phyloP scores from a whole-genome alignment of 2,888 invertebrate genomes.

The Cephus runcator region DNA sequence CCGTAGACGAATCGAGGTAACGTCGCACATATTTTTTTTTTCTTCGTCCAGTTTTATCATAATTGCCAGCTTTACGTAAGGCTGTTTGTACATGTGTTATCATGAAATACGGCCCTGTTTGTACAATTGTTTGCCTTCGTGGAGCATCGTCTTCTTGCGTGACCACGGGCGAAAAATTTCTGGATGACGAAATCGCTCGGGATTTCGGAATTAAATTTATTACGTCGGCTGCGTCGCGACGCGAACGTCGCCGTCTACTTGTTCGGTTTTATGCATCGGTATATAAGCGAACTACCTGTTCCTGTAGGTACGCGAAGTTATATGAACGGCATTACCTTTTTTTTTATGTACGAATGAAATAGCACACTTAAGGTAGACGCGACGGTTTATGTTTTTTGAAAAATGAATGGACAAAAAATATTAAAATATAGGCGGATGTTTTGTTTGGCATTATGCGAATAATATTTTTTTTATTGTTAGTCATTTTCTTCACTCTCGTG shows the following conservation, averaged over 20 bases:
- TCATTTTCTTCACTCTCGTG: background rate
- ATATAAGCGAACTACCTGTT: background rate
- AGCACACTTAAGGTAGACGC: background rate
- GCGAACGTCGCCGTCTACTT: conserved; percentile 11
- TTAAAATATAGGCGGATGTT: too few relatives aligned
- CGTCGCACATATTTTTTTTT: conserved; percentile 36
- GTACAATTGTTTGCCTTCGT: conserved; percentile 63
- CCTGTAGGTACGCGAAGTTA: background rate
- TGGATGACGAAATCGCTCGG: conserved; percentile 24
- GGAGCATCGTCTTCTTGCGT: conserved; percentile 41
- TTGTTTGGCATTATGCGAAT: background rate
- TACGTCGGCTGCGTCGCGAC: conserved; percentile 21
- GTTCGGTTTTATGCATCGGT: conserved; percentile 8
- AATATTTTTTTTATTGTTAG: background rate
- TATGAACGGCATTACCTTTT: background rate
- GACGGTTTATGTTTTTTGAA: background rate
- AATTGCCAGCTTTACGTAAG: conserved; percentile 64
- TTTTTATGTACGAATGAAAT: background rate
- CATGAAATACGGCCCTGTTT: conserved; percentile 63
- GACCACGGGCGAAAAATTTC: conserved; percentile 56
- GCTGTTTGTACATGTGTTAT: conserved; percentile 64
- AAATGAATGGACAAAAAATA: background rate
- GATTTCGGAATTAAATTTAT: conserved; percentile 39
- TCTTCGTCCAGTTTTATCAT: conserved; percentile 58
- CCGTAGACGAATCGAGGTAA: conserved; percentile 32